A percentile compares a stretch with the other conserved stretches of the same genome.
phyloP scores from a whole-genome alignment of 2,113 vertebrate species.

The Bubo scandiacus region DNA sequence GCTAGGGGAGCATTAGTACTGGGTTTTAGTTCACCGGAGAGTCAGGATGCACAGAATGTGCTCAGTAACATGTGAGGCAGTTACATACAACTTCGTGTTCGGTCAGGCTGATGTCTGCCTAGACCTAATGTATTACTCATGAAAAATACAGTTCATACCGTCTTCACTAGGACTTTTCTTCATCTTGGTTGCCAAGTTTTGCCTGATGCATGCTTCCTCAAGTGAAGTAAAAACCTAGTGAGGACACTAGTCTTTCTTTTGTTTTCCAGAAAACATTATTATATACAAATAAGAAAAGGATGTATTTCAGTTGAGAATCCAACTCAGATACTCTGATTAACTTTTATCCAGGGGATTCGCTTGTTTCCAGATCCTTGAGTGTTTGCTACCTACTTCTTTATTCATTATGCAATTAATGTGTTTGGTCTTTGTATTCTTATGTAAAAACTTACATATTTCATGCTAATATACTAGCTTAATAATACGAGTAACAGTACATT shows the following conservation, averaged over 20 bases:
- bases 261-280: neutral
- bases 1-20: neutral
- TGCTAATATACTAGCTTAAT: neutral
- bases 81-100: neutral
- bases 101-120: neutral
- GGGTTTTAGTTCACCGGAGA: neutral
- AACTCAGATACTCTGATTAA: neutral
- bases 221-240: neutral
- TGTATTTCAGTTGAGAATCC: neutral
- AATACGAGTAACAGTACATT: neutral
- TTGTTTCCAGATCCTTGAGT: neutral
- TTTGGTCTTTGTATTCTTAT: slow-evolving; percentile 6
- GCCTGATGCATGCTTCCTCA: neutral
- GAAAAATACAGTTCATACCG: neutral
- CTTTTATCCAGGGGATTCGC: neutral
- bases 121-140: neutral
- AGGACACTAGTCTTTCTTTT: neutral
- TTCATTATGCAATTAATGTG: neutral
- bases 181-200: neutral
- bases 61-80: neutral
- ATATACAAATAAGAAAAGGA: neutral
- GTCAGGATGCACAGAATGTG: neutral
- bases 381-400: neutral
- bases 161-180: neutral
- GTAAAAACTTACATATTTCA: neutral